Conservation (phyloP, 2,797 vertebrate species). For the Spondyliosoma cantharus region DNA sequence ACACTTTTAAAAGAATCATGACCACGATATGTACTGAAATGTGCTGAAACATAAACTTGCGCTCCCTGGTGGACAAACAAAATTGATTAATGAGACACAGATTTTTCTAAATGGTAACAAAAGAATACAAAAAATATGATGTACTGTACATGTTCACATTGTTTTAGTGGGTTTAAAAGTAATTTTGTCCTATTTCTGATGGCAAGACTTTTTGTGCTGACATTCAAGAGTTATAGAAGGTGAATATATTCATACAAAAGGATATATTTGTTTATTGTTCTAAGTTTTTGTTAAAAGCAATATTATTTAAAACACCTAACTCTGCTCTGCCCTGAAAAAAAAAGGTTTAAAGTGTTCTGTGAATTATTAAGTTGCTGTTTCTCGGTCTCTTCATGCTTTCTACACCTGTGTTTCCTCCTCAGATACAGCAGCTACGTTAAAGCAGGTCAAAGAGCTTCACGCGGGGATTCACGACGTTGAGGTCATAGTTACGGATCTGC, state of each 20-base stretch:
- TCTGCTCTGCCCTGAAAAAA: not conserved
- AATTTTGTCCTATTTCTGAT: not conserved
- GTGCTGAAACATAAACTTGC: not conserved
- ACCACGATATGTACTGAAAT: not conserved
- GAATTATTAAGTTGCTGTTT: not conserved
- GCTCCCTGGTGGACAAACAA: constrained; percentile 10
- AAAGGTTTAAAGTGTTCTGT: not conserved
- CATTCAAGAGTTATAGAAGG: not conserved
- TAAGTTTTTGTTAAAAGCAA: not conserved
- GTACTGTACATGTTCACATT: not conserved
- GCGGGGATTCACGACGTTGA: constrained; percentile 79
- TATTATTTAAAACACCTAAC: not conserved
- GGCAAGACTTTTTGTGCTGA: no score
- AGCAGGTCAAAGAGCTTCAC: constrained; percentile 68
- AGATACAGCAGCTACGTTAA: constrained; percentile 83
- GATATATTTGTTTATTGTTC: not conserved
- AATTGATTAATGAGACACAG: not conserved
- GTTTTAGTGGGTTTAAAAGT: not conserved
- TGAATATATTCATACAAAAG: not conserved
- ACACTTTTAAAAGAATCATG: not conserved
- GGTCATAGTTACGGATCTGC: constrained; percentile 84
- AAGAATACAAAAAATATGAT: no score
- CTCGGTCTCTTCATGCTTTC: not conserved
- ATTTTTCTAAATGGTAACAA: not conserved
- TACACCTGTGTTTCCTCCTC: not conserved